These are phyloP conservation scores for Zeus faber DNA, from an alignment of 2,113 vertebrate genomes.

Conservation along the genomic window DNA sequence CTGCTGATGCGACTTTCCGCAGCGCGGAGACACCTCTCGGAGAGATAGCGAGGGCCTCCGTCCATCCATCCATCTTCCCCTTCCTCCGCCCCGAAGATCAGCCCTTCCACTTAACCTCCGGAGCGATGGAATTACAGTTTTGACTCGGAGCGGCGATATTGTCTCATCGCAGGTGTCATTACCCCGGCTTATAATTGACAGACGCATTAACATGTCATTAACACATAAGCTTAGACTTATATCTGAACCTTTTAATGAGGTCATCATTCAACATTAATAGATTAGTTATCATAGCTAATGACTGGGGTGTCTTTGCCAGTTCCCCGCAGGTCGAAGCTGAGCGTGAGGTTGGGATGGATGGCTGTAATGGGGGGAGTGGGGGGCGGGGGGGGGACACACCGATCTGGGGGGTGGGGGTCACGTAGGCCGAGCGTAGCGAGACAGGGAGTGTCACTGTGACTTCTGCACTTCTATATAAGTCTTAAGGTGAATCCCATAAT, in stretches of 20 bases:
- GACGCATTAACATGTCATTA: conserved; percentile 80
- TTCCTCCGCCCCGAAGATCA: conserved; percentile 47
- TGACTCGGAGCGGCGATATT: conserved; percentile 61
- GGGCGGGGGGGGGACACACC: not conserved
- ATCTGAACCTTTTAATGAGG: conserved; percentile 78
- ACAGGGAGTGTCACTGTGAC: conserved; percentile 31
- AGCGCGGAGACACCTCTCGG: too few relatives aligned
- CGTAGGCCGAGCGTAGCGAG: conserved; percentile 41
- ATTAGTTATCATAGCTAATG: conserved; percentile 75
- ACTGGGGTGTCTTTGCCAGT: conserved; percentile 70
- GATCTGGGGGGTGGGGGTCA: conserved; percentile 50
- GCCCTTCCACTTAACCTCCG: conserved; percentile 64
- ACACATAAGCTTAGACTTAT: conserved; percentile 75
- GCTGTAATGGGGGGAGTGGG: conserved; percentile 9
- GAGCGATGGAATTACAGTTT: conserved; percentile 65
- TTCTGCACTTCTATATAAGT: conserved; percentile 25
- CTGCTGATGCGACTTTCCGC: too few relatives aligned
- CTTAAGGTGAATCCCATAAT: conserved; percentile 35
- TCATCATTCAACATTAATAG: conserved; percentile 78
- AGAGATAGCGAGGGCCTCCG: too few relatives aligned
- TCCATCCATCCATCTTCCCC: conserved; percentile 59
- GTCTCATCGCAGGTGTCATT: conserved; percentile 72
- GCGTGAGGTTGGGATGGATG: conserved; percentile 51
- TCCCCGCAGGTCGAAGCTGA: conserved; percentile 67
- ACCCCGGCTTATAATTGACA: conserved; percentile 72